Percentiles rank a stretch among this genome's conserved stretches.
Conservation (phyloP, 2,113 vertebrate species). For the Tringa solitaria region DNA sequence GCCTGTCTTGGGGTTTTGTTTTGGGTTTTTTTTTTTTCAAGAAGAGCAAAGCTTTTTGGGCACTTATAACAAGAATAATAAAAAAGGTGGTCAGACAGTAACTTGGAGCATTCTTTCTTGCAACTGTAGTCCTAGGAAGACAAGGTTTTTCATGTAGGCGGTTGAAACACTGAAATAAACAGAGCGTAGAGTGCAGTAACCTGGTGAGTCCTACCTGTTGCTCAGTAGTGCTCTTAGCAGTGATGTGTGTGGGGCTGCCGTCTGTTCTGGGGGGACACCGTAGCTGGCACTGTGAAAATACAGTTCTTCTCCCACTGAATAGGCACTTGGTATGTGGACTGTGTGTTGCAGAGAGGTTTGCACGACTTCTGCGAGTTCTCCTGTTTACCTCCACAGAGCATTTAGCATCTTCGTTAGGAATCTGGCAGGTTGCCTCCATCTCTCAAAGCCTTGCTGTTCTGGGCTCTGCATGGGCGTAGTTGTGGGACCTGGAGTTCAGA, state of each 20-base stretch:
- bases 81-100: neutral
- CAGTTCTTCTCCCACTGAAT: neutral
- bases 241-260: neutral
- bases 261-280: neutral
- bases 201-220: neutral
- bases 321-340: neutral
- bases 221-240: neutral
- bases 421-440: neutral
- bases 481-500: neutral
- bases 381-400: neutral
- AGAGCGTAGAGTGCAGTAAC: accelerated
- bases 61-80: neutral
- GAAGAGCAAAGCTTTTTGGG: neutral
- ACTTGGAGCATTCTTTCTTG: neutral
- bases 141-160: accelerated
- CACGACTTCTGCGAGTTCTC: neutral
- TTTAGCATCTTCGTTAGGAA: neutral
- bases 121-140: neutral
- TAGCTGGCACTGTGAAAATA: neutral
- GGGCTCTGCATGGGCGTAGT: neutral
- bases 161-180: neutral
- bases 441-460: neutral
- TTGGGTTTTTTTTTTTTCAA: neutral
- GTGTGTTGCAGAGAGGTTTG: neutral
- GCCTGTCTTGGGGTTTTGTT: neutral